Base-by-base conservation (phyloP, 2,113 vertebrate genomes). In the Scomber japonicus region DNA sequence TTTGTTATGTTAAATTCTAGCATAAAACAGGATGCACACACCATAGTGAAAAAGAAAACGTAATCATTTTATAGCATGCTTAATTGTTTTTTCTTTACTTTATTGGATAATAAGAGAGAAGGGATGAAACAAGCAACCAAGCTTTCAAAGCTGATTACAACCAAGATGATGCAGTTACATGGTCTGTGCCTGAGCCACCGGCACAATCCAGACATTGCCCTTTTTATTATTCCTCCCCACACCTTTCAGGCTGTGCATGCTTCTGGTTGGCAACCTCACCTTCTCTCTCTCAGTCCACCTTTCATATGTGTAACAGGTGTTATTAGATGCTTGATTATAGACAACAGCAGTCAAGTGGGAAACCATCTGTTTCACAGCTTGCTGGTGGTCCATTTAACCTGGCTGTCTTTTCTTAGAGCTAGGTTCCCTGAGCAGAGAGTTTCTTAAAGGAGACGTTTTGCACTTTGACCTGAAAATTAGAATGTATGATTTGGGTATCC, bases 361-460 rank as follows among this genome's bases (percentile, higher is more conserved):
- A 80, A 84, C 81, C 87, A 91, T 91, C 89, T 92, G 91, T 84
- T 85, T 84, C 80, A 80, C 89, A 89, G 83, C 65, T 76, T 84
- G 86, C 75, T 21, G 76, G 65, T 80, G 80, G 75, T 83, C 77
- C 57, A 17, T 65, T 83, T 85, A 88, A 84, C 84, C 82, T 66
- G 78, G 45, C 57, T 54, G 17, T 48, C 71, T 80, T 61, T 59
- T 84, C 63, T 67, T 76, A 48, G 57, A 79, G 51, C 62, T 12
- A 27, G 44, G 66, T 71, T 74, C 57, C 74, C 71, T 70, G 61
- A 69, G 15, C 60, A 48, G 49, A 82, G 54, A 50, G 69, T 65
- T 80, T 63, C 57, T 83, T 61, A 64, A 85, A 80, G 84, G 78
- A 60, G 46, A 61, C 50, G 5, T 62, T 27, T 63, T 55, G 46